Base-by-base conservation (phyloP, 1,140 invertebrate genomes). In the Bradysia coprophila region DNA sequence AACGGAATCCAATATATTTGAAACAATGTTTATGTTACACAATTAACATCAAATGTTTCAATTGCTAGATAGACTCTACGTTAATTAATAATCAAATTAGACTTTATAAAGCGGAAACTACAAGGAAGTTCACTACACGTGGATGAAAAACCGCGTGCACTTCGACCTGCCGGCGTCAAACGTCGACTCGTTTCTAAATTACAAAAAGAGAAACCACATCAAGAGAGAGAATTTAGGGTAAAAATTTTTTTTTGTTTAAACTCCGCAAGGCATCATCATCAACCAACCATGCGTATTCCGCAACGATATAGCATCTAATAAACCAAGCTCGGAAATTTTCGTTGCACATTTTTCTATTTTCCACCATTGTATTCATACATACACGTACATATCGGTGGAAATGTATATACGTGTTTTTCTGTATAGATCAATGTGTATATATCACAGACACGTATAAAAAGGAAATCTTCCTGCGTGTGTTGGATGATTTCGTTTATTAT, bases 121-220 rank as follows among this genome's bases (percentile, higher is more conserved):
- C n/a, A n/a, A n/a, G n/a, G n/a, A n/a, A n/a, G n/a, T n/a, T 8
- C 24, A 28, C 24, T 28, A 38, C 36, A 38, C 36, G 5, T 36
- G 8, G 4, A 38, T 8, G 21, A 18, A 20, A 4, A 4, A 18
- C 18, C 16, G 36, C 36, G 36, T 38, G 36, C 36, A 38, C 36
- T 38, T 38, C 21, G 36, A 38, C 36, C 36, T 18, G 36, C 18
- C 36, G 36, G 36, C 18, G n/a, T 38, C 18, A 18, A 38, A 38
- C 36, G 36, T 38, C 36, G 18, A 38, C 36, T 38, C 36, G 5
- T 38, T 38, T 38, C 36, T 38, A 11, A 38, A 19, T 3, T 4
- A 3, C 2, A 13, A 28, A 28, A 28, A 28, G 24, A 6, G 24
- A 28, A 8, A 28, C 13, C 13, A 28, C 24, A 13, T 8, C 24